Evolutionary conservation across 2,888 invertebrate species (phyloP), one percentile per base, ranked within the genome.

Genomic region (Empis livida): DNA sequence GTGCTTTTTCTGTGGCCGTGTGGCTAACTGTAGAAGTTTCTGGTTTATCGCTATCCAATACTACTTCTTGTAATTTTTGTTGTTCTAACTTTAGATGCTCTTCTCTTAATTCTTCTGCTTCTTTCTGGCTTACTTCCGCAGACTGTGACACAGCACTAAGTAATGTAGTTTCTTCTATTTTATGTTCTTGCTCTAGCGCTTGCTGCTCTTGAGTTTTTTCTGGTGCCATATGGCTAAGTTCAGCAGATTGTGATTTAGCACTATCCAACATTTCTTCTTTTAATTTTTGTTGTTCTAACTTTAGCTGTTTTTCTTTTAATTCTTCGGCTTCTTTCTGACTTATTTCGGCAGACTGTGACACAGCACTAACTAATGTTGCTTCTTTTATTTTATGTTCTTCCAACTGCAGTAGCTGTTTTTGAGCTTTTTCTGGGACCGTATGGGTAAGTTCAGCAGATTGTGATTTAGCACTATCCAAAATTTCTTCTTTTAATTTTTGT

Each of bases 381-480:
- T n/a, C 20, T 41, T 41, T 11, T 6, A 13, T 5, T 6, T n/a
- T 23, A 5, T 41, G 41, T n/a, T 41, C 14, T 23, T 41, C 23
- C n/a, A 23, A 13, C 13, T 17, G n/a, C 50, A 48, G 50, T 50
- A 46, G 47, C 23, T 16, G 10, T 23, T 17, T 11, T 31, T 38
- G 10, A 9, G 17, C 9, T 16, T 32, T 13, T 41, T 32, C 27
- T 14, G 20, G 23, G 23, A 27, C 17, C 2, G 3, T 13, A 14
- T 37, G 11, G 3, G n/a, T 15, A 5, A 37, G 3, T 31, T 42
- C 42, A 15, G 15, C 15, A 46, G 11, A 27, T 10, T 32, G n/a
- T 14, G 9, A 39, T 30, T 53, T 46, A 32, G 48, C 49, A 43
- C 43, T 20, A 27, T 53, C 44, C 48, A 53, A 3, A 5, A 5